Evolutionary conservation across 2,113 vertebrate genomes (phyloP).

Genomic region (Eleginops maclovinus): DNA sequence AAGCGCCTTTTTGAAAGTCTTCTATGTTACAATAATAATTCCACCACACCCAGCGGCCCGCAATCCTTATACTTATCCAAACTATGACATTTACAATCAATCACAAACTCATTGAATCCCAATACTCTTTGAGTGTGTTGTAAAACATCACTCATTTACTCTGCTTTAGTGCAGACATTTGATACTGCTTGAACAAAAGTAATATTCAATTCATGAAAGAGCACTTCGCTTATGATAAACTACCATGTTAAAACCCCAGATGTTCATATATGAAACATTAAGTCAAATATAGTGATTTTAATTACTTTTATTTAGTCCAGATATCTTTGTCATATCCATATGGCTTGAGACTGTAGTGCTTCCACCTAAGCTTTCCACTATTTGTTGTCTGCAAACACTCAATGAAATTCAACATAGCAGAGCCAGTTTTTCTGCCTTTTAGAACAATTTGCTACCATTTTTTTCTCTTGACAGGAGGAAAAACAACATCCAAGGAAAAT

Average conservation of each 20-base stretch:
- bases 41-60: constrained; percentile 45
- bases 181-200: neutral
- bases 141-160: neutral
- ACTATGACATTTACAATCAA: constrained; percentile 40
- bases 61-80: constrained; percentile 37
- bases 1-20: constrained; percentile 48
- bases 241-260: constrained; percentile 26
- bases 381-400: neutral
- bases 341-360: neutral
- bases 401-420: neutral
- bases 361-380: constrained; percentile 11
- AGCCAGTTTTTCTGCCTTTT: constrained; percentile 10
- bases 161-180: neutral
- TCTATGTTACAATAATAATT: constrained; percentile 50
- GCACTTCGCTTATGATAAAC: constrained; percentile 12
- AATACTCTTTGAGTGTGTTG: constrained; percentile 19
- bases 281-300: constrained; percentile 25
- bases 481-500: constrained; percentile 28
- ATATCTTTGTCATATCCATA: constrained; percentile 21
- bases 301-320: constrained; percentile 39
- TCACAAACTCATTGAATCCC: constrained; percentile 42
- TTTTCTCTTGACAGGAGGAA: constrained; percentile 29
- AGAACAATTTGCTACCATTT: constrained; percentile 20
- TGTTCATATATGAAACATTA: constrained; percentile 42
- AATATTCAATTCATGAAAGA: constrained; percentile 8